These are phyloP conservation scores for Nannobrachium achirus DNA, from an alignment of 2,113 vertebrate species.

Conservation along the genomic window DNA sequence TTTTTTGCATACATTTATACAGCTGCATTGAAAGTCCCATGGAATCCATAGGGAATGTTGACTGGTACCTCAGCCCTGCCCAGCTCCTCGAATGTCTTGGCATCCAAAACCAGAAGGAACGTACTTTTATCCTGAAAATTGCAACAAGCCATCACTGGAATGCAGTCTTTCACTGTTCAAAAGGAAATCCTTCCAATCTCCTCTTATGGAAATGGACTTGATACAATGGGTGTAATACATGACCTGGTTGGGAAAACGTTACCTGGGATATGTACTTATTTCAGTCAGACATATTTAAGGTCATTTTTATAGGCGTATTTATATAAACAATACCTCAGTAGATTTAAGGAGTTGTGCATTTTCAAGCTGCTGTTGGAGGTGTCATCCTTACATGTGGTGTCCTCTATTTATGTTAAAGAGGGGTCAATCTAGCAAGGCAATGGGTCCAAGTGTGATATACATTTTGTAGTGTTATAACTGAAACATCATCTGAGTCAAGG, in stretches of 20 bases:
- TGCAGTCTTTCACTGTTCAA: slow-evolving; percentile 86
- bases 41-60: slow-evolving; percentile 88
- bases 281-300: background rate
- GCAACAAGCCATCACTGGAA: slow-evolving; percentile 92
- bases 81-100: slow-evolving; percentile 85
- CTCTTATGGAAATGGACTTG: background rate
- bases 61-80: slow-evolving; percentile 85
- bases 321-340: slow-evolving; percentile 8
- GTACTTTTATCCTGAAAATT: slow-evolving; percentile 83
- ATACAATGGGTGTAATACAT: background rate
- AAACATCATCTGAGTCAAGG: background rate
- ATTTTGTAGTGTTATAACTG: slow-evolving; percentile 12
- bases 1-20: slow-evolving; percentile 17
- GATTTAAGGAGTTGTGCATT: background rate
- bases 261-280: background rate
- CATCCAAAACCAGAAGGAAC: slow-evolving; percentile 90
- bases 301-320: background rate
- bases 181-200: slow-evolving; percentile 62
- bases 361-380: background rate
- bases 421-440: slow-evolving; percentile 9
- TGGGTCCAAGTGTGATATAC: slow-evolving; percentile 19
- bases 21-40: slow-evolving; percentile 80
- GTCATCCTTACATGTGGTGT: background rate
- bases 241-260: background rate
- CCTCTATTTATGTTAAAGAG: background rate